A percentile compares a stretch with the other conserved stretches of the same genome.
These are phyloP conservation scores for Antennarius maculatus DNA, from an alignment of 2,797 vertebrate species.

Conservation along the genomic window DNA sequence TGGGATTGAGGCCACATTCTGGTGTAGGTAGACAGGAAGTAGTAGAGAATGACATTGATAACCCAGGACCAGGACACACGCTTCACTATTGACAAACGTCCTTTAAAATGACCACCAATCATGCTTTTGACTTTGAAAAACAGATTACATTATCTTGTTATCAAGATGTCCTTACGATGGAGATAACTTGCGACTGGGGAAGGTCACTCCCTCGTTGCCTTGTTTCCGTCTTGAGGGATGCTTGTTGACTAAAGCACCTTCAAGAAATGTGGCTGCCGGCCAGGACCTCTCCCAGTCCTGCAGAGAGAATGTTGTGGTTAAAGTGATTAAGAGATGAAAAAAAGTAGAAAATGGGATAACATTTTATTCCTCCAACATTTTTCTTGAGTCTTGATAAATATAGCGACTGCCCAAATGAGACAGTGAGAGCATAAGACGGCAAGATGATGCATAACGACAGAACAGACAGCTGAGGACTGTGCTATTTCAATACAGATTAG, in stretches of 20 bases:
- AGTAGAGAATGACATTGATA: too few relatives aligned
- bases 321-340: background rate
- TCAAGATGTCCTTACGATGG: slow-evolving; percentile 11
- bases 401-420: too few relatives aligned
- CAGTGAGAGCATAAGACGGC: too few relatives aligned
- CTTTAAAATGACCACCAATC: background rate
- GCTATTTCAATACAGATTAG: slow-evolving; percentile 70
- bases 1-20: too few relatives aligned
- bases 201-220: slow-evolving; percentile 32
- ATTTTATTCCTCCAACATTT: too few relatives aligned
- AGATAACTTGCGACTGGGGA: slow-evolving; percentile 17
- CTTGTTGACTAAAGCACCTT: slow-evolving; percentile 54
- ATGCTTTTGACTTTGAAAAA: slow-evolving; percentile 23
- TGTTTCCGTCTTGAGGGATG: slow-evolving; percentile 33
- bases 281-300: slow-evolving; percentile 29
- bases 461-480: slow-evolving; percentile 10
- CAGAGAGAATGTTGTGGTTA: slow-evolving; percentile 15
- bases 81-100: too few relatives aligned
- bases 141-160: background rate
- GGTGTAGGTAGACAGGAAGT: too few relatives aligned
- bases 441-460: background rate
- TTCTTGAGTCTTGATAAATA: slow-evolving; percentile 2
- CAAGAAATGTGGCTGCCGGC: slow-evolving; percentile 25
- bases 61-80: too few relatives aligned
- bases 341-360: background rate